These are phyloP conservation scores for Epinotia bilunana DNA, from an alignment of 2,888 invertebrate species.

Conservation along the genomic window DNA sequence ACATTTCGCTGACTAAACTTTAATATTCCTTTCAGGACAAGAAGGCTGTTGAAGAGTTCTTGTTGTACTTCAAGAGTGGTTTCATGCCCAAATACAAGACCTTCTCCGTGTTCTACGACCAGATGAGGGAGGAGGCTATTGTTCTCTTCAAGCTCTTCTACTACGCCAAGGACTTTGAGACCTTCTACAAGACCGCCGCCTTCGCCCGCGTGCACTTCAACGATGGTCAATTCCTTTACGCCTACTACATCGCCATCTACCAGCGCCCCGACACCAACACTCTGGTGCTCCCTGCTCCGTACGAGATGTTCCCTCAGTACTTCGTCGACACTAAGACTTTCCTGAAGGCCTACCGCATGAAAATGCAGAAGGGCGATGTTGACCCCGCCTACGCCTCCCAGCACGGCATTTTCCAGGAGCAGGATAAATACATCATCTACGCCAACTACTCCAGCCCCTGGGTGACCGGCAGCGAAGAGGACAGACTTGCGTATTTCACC, in stretches of 20 bases:
- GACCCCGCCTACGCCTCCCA: slow-evolving; percentile 63
- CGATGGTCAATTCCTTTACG: slow-evolving; percentile 86
- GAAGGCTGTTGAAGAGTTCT: slow-evolving; percentile 74
- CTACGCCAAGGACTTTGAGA: slow-evolving; percentile 85
- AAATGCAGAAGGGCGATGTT: slow-evolving; percentile 68
- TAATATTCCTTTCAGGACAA: slow-evolving; percentile 67
- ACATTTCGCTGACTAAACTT: neutral
- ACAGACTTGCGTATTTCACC: slow-evolving; percentile 87
- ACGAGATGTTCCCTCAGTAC: slow-evolving; percentile 87
- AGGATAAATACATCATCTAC: slow-evolving; percentile 77
- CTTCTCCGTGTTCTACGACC: slow-evolving; percentile 80
- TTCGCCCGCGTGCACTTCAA: slow-evolving; percentile 85
- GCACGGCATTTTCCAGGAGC: slow-evolving; percentile 71
- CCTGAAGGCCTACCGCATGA: slow-evolving; percentile 69
- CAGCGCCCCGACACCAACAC: slow-evolving; percentile 85
- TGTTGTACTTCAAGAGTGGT: slow-evolving; percentile 70
- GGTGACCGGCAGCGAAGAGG: slow-evolving; percentile 83
- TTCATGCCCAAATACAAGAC: slow-evolving; percentile 77
- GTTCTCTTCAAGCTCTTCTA: slow-evolving; percentile 84
- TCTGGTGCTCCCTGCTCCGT: slow-evolving; percentile 86
- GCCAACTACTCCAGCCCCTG: slow-evolving; percentile 84
- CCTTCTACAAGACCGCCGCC: slow-evolving; percentile 84
- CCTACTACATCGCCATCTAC: slow-evolving; percentile 84
- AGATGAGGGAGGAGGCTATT: slow-evolving; percentile 77
- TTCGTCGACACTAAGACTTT: slow-evolving; percentile 86